Evolutionary conservation across 1,140 invertebrate genomes (phyloP), one percentile per base, ranked within the genome.

Genomic region (Magallana ariakensis): DNA sequence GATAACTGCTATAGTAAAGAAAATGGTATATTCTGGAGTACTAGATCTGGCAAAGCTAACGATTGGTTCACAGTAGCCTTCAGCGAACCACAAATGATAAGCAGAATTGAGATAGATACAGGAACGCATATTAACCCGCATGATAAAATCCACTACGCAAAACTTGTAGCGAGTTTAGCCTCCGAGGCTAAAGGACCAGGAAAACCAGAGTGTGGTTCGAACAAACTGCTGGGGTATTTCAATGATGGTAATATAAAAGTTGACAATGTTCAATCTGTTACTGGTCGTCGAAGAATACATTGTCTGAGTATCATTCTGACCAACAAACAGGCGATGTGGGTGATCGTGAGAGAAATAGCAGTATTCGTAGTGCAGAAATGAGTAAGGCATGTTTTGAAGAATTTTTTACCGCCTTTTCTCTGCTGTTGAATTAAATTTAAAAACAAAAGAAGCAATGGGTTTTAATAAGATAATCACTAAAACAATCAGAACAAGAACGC

Each of bases 291-390:
- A 0, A 66, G 75, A 26, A 85, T 90, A 53, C 57, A 86, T 11
- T 91, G 90, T 87, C 83, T 91, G 33, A 84, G 84, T 26, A 88
- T 91, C 19, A 84, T 22, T 15, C 53, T 91, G n/a, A 87, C 83
- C 46, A 85, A 83, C n/a, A 60, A 85, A 3, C 87, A 90, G 26
- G 13, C 16, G 0, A 11, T 60, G 3, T 90, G 89, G 89, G 53
- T 87, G 5, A 90, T 91, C 33, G 82, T 91, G 4, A 58, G 84
- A 70, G 90, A 91, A 85, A 89, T 91, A 19, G 89, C 89, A 0
- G 87, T 91, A 19, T 91, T 90, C 83, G 26, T 46, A 46, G 33
- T 46, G 3, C 33, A 46, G 2, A 46, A 46, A 46, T 46, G 33
- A 46, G 0, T 4, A 46, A 46, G 33, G 33, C 33, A 46, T 46